Conservation (phyloP, 2,113 vertebrate species). For the Calonectris borealis region DNA sequence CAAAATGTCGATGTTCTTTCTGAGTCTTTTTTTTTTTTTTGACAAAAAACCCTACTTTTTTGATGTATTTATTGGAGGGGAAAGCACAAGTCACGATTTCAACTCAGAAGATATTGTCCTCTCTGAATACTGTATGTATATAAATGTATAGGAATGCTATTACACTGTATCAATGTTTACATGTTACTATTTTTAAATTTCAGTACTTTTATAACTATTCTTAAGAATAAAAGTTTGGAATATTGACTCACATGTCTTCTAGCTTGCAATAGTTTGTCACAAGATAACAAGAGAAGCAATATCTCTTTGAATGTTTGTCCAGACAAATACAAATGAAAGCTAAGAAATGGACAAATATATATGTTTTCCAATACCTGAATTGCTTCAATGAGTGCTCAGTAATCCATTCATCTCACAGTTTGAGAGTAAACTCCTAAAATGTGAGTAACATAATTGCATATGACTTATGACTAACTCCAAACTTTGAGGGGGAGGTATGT, state of each 20-base stretch:
- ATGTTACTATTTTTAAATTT: conserved; percentile 91
- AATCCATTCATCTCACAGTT: neutral
- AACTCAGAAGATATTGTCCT: conserved; percentile 66
- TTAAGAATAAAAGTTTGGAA: conserved; percentile 84
- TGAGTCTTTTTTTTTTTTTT: conserved; percentile 3
- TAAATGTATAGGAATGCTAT: conserved; percentile 80
- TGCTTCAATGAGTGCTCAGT: conserved; percentile 42
- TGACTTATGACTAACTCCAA: neutral
- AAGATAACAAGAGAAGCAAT: conserved; percentile 78
- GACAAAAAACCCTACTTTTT: conserved; percentile 58
- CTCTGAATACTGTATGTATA: conserved; percentile 69
- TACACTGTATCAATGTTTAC: conserved; percentile 91
- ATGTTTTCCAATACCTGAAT: conserved; percentile 2
- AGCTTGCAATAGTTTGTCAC: conserved; percentile 80
- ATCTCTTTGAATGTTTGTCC: conserved; percentile 82
- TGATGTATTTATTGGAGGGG: conserved; percentile 54
- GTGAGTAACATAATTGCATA: neutral
- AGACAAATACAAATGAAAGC: conserved; percentile 52
- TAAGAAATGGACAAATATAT: conserved; percentile 9
- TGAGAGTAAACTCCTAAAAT: conserved; percentile 39
- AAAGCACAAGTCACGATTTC: conserved; percentile 80
- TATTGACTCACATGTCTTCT: conserved; percentile 78
- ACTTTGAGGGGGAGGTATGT: conserved; percentile 16
- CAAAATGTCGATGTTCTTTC: conserved; percentile 59
- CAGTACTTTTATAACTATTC: conserved; percentile 92